Conservation (phyloP, 1,140 invertebrate genomes). For the Sinonovacula constricta region DNA sequence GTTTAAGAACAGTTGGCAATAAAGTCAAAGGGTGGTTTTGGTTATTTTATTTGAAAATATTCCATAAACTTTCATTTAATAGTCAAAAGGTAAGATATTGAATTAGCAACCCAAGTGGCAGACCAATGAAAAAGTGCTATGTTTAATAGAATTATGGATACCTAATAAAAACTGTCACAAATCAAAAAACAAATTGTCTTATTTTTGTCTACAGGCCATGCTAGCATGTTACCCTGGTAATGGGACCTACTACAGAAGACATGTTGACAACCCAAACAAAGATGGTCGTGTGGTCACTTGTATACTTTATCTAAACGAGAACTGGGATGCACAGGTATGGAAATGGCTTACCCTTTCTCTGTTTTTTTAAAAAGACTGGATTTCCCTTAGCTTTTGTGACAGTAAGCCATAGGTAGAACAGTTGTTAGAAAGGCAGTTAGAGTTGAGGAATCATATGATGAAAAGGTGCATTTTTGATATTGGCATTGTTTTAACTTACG, state of each 20-base stretch:
- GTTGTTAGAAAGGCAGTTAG: no score
- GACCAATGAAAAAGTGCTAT: not conserved
- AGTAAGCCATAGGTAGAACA: no score
- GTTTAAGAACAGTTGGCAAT: no score
- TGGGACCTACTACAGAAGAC: constrained; percentile 95
- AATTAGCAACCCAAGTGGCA: not conserved
- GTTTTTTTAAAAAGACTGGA: not conserved
- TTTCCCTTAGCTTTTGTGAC: no score
- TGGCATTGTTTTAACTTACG: no score
- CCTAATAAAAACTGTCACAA: no score
- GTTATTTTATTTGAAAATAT: not conserved
- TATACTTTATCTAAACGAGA: constrained; percentile 96
- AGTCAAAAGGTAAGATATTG: not conserved
- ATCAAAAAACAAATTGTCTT: not conserved
- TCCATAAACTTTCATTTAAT: not conserved
- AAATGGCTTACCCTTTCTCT: not conserved
- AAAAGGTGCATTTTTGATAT: no score
- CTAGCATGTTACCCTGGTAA: constrained; percentile 96
- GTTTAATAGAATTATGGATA: no score
- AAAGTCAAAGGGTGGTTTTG: no score
- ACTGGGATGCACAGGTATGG: constrained; percentile 89
- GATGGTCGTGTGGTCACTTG: constrained; percentile 96
- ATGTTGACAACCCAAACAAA: constrained; percentile 97
- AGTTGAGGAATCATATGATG: no score
- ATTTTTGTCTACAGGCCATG: constrained; percentile 87